Evolutionary conservation across 2,113 vertebrate genomes (phyloP).

Genomic region (Sebastes schlegelii): DNA sequence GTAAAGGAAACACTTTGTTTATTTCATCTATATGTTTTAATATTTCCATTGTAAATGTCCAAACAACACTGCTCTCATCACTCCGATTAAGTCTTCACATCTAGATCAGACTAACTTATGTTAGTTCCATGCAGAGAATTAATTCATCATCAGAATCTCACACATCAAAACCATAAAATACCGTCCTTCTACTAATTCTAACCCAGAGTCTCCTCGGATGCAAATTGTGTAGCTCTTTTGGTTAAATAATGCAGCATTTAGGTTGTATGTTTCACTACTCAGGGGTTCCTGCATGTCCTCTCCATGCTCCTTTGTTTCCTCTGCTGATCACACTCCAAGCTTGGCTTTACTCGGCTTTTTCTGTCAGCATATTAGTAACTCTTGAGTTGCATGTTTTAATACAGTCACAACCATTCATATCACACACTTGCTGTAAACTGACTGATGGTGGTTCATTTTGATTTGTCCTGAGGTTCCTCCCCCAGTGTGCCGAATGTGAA

Average conservation of each 20-base stretch:
- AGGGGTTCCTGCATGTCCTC: neutral
- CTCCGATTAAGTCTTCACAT: neutral
- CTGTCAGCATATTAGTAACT: neutral
- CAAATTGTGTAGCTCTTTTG: neutral
- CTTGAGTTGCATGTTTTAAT: constrained; percentile 7
- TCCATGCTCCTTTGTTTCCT: neutral
- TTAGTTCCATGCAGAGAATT: neutral
- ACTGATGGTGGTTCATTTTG: neutral
- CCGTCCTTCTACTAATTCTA: neutral
- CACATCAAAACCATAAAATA: neutral
- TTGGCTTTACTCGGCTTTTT: constrained; percentile 5
- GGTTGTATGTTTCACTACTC: neutral
- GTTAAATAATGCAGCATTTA: constrained; percentile 1
- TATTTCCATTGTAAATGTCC: neutral
- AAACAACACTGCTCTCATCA: neutral
- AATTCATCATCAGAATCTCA: constrained; percentile 4
- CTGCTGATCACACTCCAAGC: constrained; percentile 15
- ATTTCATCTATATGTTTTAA: neutral
- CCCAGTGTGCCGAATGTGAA: neutral
- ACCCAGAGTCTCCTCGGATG: neutral
- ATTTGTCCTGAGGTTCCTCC: neutral
- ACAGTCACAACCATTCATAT: neutral
- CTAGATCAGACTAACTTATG: neutral
- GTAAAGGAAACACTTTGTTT: constrained; percentile 3
- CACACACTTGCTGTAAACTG: neutral